Evolutionary conservation across 2,888 invertebrate species (phyloP), one percentile per base, ranked within the genome.

Genomic region (Synanthedon tipuliformis): DNA sequence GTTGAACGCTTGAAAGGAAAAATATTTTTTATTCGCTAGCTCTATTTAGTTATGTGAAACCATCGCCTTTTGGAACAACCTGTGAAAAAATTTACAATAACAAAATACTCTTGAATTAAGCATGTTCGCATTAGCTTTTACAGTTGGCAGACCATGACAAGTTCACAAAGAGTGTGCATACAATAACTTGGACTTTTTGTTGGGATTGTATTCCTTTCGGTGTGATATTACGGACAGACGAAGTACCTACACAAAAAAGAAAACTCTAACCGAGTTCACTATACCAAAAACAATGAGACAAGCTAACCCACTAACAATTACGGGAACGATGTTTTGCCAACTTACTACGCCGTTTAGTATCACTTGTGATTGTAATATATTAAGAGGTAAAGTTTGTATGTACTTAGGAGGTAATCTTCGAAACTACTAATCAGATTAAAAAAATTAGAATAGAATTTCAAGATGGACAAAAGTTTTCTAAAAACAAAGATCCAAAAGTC

Each of bases 81-180:
- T 41, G 13, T 15, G 48, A 23, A 16, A 48, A 48, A 48, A 48
- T 48, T 11, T 48, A 48, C 48, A 13, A 23, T 23, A 23, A 15
- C 15, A 15, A 45, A 45, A 45, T 45, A 45, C 51, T 34, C 34
- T 12, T 45, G 45, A 52, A 48, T 52, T 50, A 54, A 53, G n/a
- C 56, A 56, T 54, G 50, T 53, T 53, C 54, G 54, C 57, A 57
- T 60, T 62, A 55, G 59, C 60, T 63, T 61, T 61, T 54, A 55
- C 54, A 63, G 54, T 56, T 69, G 61, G 55, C 73, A 73, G 76
- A 80, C 72, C 80, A 67, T 77, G 72, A 70, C 73, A 65, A 64
- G 67, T 66, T 63, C 60, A 75, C 72, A 67, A 72, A 72, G 71
- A 66, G 68, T 62, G 57, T 62, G 68, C 65, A 69, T 45, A 41